These are phyloP conservation scores for Drosophila sucinea DNA, from an alignment of 1,140 invertebrate species.

Conservation along the genomic window DNA sequence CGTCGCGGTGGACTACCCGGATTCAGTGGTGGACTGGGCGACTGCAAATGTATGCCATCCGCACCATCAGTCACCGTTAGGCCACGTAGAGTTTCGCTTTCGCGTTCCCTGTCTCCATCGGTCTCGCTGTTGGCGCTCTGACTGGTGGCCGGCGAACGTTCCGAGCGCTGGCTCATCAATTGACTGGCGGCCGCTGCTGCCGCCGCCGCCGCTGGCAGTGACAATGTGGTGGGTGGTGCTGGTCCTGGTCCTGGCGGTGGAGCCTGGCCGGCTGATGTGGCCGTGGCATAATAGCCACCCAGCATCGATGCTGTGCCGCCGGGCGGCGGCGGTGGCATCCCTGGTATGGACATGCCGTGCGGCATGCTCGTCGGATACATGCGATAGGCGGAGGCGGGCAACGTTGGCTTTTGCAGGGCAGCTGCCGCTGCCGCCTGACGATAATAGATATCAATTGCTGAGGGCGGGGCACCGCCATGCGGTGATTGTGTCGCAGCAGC, in stretches of 20 bases:
- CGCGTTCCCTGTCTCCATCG: conserved; percentile 59
- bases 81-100: conserved; percentile 37
- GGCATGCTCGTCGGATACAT: conserved; percentile 75
- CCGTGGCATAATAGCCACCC: conserved; percentile 69
- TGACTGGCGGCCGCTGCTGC: conserved; percentile 31
- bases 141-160: conserved; percentile 63
- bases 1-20: conserved; percentile 77
- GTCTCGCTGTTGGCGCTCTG: conserved; percentile 69
- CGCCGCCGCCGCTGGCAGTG: background rate
- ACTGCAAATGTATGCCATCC: conserved; percentile 49
- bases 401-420: conserved; percentile 90
- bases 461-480: conserved; percentile 84
- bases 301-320: conserved; percentile 66
- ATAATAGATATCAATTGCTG: conserved; percentile 91
- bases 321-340: conserved; percentile 59
- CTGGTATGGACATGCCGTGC: conserved; percentile 60
- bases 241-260: conserved; percentile 21
- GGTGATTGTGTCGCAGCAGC: conserved; percentile 85
- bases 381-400: conserved; percentile 88
- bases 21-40: conserved; percentile 79
- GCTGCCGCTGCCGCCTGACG: conserved; percentile 87
- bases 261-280: conserved; percentile 36
- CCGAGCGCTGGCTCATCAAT: conserved; percentile 20
- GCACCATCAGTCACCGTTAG: background rate
- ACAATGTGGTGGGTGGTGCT: conserved; percentile 4